Base-by-base conservation (phyloP, 2,113 vertebrate species). In the Philantomba maxwellii region DNA sequence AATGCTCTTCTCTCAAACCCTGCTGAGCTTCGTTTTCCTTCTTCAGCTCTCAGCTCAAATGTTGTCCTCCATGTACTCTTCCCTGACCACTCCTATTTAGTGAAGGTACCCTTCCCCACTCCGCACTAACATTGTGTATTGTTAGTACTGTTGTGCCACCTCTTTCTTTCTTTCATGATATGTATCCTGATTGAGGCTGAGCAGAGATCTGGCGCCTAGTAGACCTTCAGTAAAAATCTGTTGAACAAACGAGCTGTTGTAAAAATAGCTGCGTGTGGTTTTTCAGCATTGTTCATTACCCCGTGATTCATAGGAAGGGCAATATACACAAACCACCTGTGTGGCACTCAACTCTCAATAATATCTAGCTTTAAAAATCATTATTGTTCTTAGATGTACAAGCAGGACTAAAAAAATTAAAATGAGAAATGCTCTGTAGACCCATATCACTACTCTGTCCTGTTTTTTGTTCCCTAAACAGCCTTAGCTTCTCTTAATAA, bases 141-240 rank as follows among this genome's bases (percentile, higher is more conserved):
- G 33, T 53, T 12, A 73, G 57, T 47, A 66, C 78, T 66, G 51
- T 58, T 58, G n/a, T 39, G 21, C 86, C 47, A 81, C 25, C n/a
- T 80, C 53, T 33, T 66, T 73, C 53, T 78, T 95, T 87, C 58
- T 94, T 83, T 36, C 55, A 78, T 87, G 73, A 55, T 78, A 53
- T 94, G 84, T 66, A 33, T 85, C 28, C 28, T n/a, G 89, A 4
- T 77, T 4, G 53, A 62, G 53, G 30, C 25, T 81, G 49, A 87
- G 64, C n/a, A 81, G 88, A 78, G 26, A 49, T 80, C 64, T 62
- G 47, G 3, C 7, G 43, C 47, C 53, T 51, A 47, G n/a, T 47
- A 39, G 92, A n/a, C 17, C 53, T 43, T 89, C 30, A 73, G 43
- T 39, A 75, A 91, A 86, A 93, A 30, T 45, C 28, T 84, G 64